Conservation (phyloP, 2,797 vertebrate genomes). For the Tapirus indicus region DNA sequence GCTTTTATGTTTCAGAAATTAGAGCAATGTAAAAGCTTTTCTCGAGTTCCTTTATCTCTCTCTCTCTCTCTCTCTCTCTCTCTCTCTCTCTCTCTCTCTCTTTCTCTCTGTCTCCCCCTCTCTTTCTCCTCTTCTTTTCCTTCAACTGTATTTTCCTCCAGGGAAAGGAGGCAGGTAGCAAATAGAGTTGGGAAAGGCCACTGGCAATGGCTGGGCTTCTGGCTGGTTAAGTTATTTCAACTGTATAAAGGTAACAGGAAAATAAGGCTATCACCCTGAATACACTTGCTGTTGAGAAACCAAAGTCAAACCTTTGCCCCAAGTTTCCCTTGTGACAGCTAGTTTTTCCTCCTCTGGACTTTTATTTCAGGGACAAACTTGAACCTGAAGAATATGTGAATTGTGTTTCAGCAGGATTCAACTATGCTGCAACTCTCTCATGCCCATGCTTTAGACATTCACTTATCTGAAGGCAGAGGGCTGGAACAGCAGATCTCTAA, state of each 20-base stretch:
- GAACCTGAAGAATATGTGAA: background rate
- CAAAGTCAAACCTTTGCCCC: background rate
- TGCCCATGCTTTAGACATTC: background rate
- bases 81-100: background rate
- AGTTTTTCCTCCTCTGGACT: background rate
- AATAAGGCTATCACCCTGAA: background rate
- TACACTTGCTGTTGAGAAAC: background rate
- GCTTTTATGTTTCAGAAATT: slow-evolving; percentile 86
- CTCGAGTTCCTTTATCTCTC: background rate
- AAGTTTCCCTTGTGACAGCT: background rate
- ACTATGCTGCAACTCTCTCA: background rate
- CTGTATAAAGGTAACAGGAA: background rate
- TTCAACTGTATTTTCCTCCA: background rate
- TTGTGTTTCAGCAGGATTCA: background rate
- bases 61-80: background rate
- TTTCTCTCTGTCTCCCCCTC: background rate
- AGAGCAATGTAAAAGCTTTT: slow-evolving; percentile 63
- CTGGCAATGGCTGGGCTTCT: background rate
- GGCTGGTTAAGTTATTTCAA: background rate
- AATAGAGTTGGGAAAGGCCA: background rate
- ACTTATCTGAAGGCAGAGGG: background rate
- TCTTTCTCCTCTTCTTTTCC: background rate
- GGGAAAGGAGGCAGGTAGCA: background rate
- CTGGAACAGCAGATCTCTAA: background rate
- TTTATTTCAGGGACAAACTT: background rate